Percentiles rank a stretch among this genome's conserved stretches.
Evolutionary conservation across 2,888 invertebrate genomes (phyloP).

Genomic region (Pammene fasciana): DNA sequence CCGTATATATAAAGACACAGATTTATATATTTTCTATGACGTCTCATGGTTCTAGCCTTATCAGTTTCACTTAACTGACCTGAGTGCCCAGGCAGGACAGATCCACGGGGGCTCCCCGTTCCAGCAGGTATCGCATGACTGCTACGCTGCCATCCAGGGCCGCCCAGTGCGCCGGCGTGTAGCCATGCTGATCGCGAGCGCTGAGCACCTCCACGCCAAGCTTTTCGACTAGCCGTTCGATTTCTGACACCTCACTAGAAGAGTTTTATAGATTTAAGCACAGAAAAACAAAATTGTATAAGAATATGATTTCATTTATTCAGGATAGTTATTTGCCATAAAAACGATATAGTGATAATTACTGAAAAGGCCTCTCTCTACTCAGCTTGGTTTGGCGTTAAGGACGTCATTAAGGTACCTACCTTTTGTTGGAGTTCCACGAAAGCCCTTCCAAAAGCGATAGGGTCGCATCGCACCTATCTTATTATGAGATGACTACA

Average conservation of each 20-base stretch:
- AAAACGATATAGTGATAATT: no score
- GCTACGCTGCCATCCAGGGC: constrained; percentile 95
- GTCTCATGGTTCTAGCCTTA: background rate
- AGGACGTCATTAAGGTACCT: no score
- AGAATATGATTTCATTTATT: no score
- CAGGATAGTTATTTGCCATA: no score
- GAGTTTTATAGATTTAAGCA: constrained; percentile 67
- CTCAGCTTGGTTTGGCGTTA: no score
- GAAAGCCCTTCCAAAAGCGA: background rate
- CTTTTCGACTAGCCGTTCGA: constrained; percentile 92
- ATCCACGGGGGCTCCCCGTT: constrained; percentile 92
- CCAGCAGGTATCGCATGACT: constrained; percentile 93
- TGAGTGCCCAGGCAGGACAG: constrained; percentile 93
- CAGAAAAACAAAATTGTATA: no score
- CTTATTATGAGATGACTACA: no score
- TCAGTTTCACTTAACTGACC: constrained; percentile 52
- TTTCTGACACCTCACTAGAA: constrained; percentile 89
- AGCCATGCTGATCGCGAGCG: constrained; percentile 94
- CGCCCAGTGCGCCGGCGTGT: constrained; percentile 97
- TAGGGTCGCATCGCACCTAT: no score
- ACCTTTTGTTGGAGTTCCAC: no score
- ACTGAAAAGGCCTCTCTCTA: no score
- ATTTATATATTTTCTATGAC: no score
- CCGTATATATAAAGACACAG: no score
- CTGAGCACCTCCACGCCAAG: constrained; percentile 89